Evolutionary conservation across 1,140 invertebrate species (phyloP), one percentile per base, ranked within the genome.

Genomic region (Apis florea): DNA sequence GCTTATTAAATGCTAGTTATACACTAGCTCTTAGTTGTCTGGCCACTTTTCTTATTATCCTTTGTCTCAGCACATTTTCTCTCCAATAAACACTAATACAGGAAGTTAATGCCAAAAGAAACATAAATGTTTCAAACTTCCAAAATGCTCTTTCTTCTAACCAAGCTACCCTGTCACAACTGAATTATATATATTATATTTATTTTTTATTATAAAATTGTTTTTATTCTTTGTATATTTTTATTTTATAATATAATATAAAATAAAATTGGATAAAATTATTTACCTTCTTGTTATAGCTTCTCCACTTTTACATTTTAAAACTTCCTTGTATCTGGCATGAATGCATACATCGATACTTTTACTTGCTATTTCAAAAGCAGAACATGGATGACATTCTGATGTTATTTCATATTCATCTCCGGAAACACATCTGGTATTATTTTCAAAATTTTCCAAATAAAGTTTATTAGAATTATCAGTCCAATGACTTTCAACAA

Each of bases 141-240:
- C 97, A 97, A 93, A 97, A 98, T 64, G 96, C 95, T 76, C 95
- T 93, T 91, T 97, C 96, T 89, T 97, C 96, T 53, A 97, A 94
- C 93, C 96, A 96, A 24, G 94, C 95, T 21, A 96, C 95, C 84
- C 93, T 94, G 84, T 96, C 95, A 89, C 96, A 96, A 89, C 96
- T 95, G 85, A 79, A 95, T 93, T 73, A 83, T 78, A 75, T 56
- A 26, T 19, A 47, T 53, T 6, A 26, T 24, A 26, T 17, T 68
- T 66, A 56, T 15, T 26, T 15, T 17, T 68, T 66, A 56, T 15
- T 11, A 19, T 5, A 31, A 61, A 15, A 80, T 49, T 47, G 31
- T 47, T 13, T 31, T n/a, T 2, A 66, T 31, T 26, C 2, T 21
- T 24, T 31, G 31, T 40, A 40, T 26, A 54, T n/a, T n/a, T n/a